Percentiles rank a stretch among this genome's conserved stretches.
phyloP scores from a whole-genome alignment of 2,113 vertebrate species.

The Anser brachyrhynchus region DNA sequence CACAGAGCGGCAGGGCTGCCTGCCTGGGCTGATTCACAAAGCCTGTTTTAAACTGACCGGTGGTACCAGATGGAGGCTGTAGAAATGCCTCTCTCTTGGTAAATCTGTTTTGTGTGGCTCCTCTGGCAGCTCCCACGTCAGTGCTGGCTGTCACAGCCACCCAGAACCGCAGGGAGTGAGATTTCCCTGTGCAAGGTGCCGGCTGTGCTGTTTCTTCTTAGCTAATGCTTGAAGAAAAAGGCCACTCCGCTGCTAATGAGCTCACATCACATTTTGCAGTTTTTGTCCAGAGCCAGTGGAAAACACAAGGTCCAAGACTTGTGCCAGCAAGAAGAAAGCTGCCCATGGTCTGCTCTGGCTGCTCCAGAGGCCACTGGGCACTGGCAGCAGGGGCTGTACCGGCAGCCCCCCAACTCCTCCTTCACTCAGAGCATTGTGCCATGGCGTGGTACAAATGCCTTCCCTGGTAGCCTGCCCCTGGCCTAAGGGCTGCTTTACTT shows the following conservation, averaged over 20 bases:
- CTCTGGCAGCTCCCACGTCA: background rate
- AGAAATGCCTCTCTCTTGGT: background rate
- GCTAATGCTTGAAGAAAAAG: background rate
- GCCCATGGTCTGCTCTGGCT: background rate
- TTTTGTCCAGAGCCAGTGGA: background rate
- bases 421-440: background rate
- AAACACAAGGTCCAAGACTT: background rate
- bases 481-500: background rate
- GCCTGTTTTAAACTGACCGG: background rate
- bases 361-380: background rate
- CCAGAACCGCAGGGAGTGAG: background rate
- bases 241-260: background rate
- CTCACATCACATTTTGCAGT: background rate
- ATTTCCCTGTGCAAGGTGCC: fast-evolving
- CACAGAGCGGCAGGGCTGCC: fast-evolving
- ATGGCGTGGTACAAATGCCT: background rate
- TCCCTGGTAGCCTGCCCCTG: background rate
- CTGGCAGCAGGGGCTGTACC: background rate
- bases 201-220: background rate
- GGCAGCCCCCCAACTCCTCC: background rate
- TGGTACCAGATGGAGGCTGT: background rate
- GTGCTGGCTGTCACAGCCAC: background rate
- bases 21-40: background rate
- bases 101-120: background rate
- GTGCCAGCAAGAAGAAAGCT: background rate